Base-by-base conservation (phyloP, 2,888 invertebrate genomes). In the Acanthopleura granulata region DNA sequence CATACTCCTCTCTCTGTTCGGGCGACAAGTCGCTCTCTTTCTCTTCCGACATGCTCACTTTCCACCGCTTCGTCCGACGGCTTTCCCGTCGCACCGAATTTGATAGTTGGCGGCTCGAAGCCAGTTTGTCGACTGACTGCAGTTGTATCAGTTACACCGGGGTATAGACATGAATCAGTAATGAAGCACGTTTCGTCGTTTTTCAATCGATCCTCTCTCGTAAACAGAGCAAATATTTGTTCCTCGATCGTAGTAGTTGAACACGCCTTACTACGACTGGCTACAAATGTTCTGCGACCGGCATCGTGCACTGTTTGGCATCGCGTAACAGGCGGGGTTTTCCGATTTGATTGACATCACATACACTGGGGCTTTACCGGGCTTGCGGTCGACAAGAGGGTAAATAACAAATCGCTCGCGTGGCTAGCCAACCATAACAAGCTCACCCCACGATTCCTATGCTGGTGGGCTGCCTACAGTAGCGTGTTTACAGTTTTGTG, bases 1-100 rank as follows among this genome's bases (percentile, higher is more conserved):
- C 87, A 75, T 84, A 86, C 71, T 87, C 87, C 76, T 86, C 85
- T 30, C 79, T 74, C 18, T 70, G 72, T 57, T 77, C 79, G 22
- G 80, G 79, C n/a, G 80, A 76, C 71, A 80, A 69, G 18, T 71
- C 76, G 29, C 81, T 75, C 70, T 83, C 82, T 72, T 73, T 79
- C 61, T 80, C 80, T 62, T 77, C 79, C 25, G 76, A 75, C 62
- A 50, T 75, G 75, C 79, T 82, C 66, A 81, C 75, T 78, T 80
- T 81, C 70, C 78, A 78, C 69, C 80, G 76, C 71, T 75, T 77
- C 69, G 73, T 77, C 50, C 75, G 78, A 49, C 79, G 77, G 49
- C 77, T 77, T 69, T 77, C 75, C 40, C 78, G 72, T 66, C 66
- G 25, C 25, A 66, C 66, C 16, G 66, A 66, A 66, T 66, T 66